Conservation (phyloP, 2,113 vertebrate species). For the Eurystomus gularis region DNA sequence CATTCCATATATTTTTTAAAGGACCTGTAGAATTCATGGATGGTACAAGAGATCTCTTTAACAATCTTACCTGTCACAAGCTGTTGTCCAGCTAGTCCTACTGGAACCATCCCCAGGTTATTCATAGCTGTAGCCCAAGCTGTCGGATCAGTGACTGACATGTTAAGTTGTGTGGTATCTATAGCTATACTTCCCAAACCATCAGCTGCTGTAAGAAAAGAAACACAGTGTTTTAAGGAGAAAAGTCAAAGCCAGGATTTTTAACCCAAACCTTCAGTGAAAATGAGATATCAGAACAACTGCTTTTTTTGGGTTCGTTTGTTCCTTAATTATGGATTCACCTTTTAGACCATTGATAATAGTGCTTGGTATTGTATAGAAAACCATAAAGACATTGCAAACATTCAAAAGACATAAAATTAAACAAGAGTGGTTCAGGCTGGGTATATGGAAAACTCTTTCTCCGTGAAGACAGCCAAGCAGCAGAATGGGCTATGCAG, state of each 20-base stretch:
- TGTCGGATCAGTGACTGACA: slow-evolving; percentile 85
- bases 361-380: background rate
- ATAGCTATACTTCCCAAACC: slow-evolving; percentile 84
- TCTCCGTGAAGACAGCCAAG: background rate
- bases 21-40: background rate
- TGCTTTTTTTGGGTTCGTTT: background rate
- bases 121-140: slow-evolving; percentile 96
- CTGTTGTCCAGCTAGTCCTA: slow-evolving; percentile 88
- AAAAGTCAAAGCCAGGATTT: background rate
- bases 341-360: background rate
- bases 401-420: background rate
- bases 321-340: background rate
- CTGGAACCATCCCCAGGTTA: slow-evolving; percentile 91
- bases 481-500: background rate
- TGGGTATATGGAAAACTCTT: background rate
- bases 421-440: background rate
- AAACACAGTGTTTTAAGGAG: background rate
- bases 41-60: background rate
- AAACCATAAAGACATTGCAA: background rate
- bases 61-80: slow-evolving; percentile 86
- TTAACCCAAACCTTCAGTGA: background rate
- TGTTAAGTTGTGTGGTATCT: slow-evolving; percentile 85
- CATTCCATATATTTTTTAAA: background rate
- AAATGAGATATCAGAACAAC: background rate
- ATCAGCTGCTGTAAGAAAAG: slow-evolving; percentile 80